Percentiles rank a stretch among this genome's conserved stretches.
Conservation (phyloP, 1,140 invertebrate species). For the Panonychus citri region DNA sequence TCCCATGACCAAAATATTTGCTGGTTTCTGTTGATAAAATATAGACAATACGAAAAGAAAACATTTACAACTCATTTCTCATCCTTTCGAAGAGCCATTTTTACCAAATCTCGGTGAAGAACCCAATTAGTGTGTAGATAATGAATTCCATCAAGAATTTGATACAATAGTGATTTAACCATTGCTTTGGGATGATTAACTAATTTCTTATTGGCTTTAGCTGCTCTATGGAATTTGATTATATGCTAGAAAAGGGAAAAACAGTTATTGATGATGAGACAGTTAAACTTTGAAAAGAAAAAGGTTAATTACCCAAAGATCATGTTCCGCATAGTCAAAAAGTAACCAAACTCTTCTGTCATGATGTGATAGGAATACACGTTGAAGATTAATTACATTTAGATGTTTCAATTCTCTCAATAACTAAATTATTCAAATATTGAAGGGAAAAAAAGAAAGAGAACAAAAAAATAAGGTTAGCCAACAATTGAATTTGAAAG, state of each 20-base stretch:
- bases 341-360: slow-evolving; percentile 94
- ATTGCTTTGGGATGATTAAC: slow-evolving; percentile 88
- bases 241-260: slow-evolving; percentile 49
- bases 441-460: slow-evolving; percentile 1
- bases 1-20: slow-evolving; percentile 98
- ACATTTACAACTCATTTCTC: no score
- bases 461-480: not conserved
- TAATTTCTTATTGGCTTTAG: slow-evolving; percentile 91
- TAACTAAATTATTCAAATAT: slow-evolving; percentile 33
- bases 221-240: slow-evolving; percentile 94
- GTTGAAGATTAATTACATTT: slow-evolving; percentile 89
- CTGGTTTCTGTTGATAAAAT: slow-evolving; percentile 75
- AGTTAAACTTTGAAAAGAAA: not conserved
- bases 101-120: slow-evolving; percentile 85
- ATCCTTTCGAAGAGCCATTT: no score
- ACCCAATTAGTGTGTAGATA: slow-evolving; percentile 99
- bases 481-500: not conserved
- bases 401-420: slow-evolving; percentile 91
- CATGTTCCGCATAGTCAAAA: slow-evolving; percentile 98
- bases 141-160: slow-evolving; percentile 97
- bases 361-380: slow-evolving; percentile 89
- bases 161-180: slow-evolving; percentile 94
- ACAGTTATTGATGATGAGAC: not conserved
- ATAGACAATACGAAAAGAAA: not conserved
- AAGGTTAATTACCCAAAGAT: slow-evolving; percentile 53